A percentile compares a stretch with the other conserved stretches of the same genome.
Evolutionary conservation across 2,113 vertebrate genomes (phyloP).

Genomic region (Sapayoa aenigma): DNA sequence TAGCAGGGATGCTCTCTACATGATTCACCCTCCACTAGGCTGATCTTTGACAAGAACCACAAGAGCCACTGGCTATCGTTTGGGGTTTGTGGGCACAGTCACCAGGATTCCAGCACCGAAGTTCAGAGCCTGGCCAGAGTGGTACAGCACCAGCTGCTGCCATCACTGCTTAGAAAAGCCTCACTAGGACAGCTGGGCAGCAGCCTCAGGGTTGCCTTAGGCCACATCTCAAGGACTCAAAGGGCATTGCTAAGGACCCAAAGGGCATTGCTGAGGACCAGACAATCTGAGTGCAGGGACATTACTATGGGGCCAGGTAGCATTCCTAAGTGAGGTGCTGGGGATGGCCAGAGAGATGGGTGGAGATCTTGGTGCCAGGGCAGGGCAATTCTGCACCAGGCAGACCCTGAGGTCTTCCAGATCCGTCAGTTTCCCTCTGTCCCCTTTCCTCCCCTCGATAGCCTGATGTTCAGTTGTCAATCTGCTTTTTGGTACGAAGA

Average conservation of each 20-base stretch:
- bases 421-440: background rate
- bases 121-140: background rate
- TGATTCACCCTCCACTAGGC: background rate
- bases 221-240: background rate
- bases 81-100: background rate
- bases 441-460: background rate
- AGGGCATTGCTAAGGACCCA: background rate
- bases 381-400: background rate
- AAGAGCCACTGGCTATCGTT: background rate
- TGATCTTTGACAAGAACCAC: background rate
- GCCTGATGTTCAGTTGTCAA: rapidly evolving
- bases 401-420: background rate
- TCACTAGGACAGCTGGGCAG: background rate
- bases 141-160: background rate
- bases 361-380: background rate
- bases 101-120: background rate
- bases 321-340: background rate
- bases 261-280: background rate
- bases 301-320: background rate
- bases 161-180: background rate
- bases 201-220: background rate
- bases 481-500: background rate
- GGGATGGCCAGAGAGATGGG: no score
- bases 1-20: background rate
- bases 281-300: background rate